Conservation (phyloP, 2,113 vertebrate genomes). For the Propithecus coquereli region DNA sequence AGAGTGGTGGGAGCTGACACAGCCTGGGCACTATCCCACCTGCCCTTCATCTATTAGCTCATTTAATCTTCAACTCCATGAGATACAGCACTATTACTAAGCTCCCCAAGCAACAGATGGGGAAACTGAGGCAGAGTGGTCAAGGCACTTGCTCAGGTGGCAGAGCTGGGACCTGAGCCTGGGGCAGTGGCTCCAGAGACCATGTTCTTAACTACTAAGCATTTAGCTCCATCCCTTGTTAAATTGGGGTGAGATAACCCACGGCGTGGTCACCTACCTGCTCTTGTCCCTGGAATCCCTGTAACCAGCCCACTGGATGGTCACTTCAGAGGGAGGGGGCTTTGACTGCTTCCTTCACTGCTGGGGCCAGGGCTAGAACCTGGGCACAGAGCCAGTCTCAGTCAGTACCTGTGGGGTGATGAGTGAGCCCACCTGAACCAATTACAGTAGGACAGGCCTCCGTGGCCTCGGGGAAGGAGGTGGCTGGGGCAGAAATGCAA, state of each 20-base stretch:
- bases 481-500: neutral
- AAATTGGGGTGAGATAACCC: neutral
- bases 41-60: neutral
- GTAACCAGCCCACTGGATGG: neutral
- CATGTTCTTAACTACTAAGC: neutral
- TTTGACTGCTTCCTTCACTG: neutral
- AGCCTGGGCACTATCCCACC: rapidly evolving
- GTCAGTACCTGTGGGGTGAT: neutral
- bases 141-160: neutral
- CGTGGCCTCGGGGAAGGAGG: neutral
- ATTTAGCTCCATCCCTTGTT: neutral
- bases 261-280: neutral
- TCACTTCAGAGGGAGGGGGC: neutral
- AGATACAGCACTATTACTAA: neutral
- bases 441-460: neutral
- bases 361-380: no score
- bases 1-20: neutral
- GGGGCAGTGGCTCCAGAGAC: neutral
- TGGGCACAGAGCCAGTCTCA: neutral
- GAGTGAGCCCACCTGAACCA: neutral
- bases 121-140: neutral
- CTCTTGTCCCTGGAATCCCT: neutral
- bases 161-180: neutral
- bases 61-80: neutral
- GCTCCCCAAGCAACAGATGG: neutral